A percentile compares a stretch with the other conserved stretches of the same genome.
phyloP scores from a whole-genome alignment of 2,113 vertebrate genomes.

The Pterocles burchelli region DNA sequence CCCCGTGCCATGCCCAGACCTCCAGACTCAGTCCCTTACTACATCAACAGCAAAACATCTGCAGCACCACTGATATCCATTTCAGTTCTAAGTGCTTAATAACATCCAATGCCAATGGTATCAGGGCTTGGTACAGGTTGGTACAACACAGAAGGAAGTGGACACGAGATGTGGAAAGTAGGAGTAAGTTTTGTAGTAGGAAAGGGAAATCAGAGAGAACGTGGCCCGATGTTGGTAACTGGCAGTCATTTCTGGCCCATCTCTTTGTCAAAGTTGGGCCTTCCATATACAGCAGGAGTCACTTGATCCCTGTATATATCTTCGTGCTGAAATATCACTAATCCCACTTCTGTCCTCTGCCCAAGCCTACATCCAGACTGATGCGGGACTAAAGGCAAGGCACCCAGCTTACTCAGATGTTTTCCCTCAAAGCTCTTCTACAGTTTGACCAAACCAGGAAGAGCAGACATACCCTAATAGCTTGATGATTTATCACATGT shows the following conservation, averaged over 20 bases:
- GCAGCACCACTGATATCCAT: neutral
- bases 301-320: neutral
- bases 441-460: neutral
- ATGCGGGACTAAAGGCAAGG: neutral
- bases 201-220: neutral
- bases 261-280: neutral
- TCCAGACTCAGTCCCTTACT: neutral
- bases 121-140: neutral
- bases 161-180: neutral
- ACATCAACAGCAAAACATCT: neutral
- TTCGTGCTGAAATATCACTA: neutral
- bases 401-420: neutral
- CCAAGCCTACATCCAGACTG: neutral
- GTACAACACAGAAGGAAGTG: neutral
- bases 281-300: neutral
- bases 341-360: neutral
- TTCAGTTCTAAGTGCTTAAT: neutral
- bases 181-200: neutral
- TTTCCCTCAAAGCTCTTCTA: neutral
- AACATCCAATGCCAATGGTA: neutral
- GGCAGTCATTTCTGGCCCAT: neutral
- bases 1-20: neutral
- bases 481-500: neutral
- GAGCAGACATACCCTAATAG: neutral
- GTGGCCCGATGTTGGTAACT: accelerated